Evolutionary conservation across 2,113 vertebrate species (phyloP).

Genomic region (Phycodurus eques): DNA sequence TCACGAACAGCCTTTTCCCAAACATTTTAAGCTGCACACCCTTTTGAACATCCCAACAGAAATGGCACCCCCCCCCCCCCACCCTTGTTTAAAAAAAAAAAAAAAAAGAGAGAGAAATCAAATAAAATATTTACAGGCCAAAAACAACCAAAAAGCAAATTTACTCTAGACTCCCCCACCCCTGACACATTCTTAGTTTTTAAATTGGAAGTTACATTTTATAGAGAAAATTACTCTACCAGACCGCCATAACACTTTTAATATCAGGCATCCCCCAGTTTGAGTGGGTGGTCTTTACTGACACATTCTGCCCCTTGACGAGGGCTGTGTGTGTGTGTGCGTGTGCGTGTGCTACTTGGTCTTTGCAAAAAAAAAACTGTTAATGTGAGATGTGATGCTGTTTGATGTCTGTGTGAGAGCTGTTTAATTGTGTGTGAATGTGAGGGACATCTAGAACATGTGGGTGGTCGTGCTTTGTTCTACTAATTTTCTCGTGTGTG

Average conservation of each 20-base stretch:
- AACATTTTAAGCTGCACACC: no score
- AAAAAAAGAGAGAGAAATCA: no score
- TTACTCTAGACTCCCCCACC: no score
- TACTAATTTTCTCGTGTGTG: conserved; percentile 30
- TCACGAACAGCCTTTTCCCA: no score
- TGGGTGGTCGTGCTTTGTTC: conserved; percentile 30
- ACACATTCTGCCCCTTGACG: background rate
- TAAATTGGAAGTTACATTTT: no score
- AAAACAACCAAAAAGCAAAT: no score
- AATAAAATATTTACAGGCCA: no score
- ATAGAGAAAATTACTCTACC: background rate
- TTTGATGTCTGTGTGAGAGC: conserved; percentile 23
- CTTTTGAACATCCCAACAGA: no score
- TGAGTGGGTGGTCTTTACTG: conserved; percentile 1
- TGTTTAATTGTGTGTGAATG: conserved; percentile 8
- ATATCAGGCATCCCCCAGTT: no score
- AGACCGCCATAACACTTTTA: background rate
- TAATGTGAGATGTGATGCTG: conserved; percentile 34
- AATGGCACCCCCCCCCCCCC: no score
- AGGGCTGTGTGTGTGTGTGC: background rate
- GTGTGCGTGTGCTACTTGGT: conserved; percentile 1
- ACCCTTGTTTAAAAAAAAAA: no score
- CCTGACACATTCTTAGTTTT: no score
- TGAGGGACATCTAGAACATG: conserved; percentile 17
- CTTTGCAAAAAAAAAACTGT: background rate